These are phyloP conservation scores for Rafetus swinhoei DNA, from an alignment of 2,113 vertebrate genomes.

Conservation along the genomic window DNA sequence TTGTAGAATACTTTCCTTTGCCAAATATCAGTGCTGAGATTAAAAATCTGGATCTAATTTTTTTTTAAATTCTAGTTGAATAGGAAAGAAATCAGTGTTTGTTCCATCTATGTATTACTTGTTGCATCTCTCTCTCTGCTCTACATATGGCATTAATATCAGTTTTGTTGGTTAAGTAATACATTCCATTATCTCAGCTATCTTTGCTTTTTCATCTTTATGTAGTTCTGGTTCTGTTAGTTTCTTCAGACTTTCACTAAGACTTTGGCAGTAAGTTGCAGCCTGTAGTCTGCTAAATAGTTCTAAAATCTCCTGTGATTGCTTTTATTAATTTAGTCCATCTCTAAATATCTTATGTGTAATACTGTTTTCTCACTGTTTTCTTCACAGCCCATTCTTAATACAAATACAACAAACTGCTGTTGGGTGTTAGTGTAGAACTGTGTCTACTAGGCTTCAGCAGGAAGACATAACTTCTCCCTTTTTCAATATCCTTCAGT, in stretches of 20 bases:
- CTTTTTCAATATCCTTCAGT: rapidly evolving
- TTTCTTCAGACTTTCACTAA: neutral
- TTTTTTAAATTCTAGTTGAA: neutral
- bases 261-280: neutral
- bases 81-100: neutral
- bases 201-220: neutral
- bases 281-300: neutral
- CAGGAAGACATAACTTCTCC: neutral
- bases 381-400: neutral
- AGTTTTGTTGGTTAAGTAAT: neutral
- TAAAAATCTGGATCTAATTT: neutral
- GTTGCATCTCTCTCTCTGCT: neutral
- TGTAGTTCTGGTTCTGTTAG: neutral
- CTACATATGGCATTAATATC: neutral
- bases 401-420: neutral
- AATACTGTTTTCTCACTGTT: rapidly evolving
- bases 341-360: neutral
- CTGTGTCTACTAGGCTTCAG: neutral
- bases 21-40: neutral
- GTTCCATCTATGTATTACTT: neutral
- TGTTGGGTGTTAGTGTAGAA: neutral
- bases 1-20: neutral
- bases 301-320: neutral
- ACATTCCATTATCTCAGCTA: neutral
- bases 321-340: neutral